Conservation (phyloP, 1,140 invertebrate species). For the Cecropterus lyciades region DNA sequence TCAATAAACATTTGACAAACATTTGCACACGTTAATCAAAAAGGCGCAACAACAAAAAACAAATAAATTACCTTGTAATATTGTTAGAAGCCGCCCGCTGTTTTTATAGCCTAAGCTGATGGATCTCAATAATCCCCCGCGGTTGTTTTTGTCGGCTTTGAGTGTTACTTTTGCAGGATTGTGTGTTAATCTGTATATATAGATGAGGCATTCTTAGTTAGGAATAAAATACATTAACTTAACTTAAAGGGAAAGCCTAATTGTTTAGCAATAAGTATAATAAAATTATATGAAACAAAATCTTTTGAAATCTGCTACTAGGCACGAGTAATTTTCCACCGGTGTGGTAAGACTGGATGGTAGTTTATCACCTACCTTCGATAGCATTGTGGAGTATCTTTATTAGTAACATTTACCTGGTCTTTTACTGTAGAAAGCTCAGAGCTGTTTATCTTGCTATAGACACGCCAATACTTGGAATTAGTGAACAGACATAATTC, state of each 20-base stretch:
- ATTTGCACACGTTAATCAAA: not conserved
- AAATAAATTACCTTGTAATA: slow-evolving; percentile 31
- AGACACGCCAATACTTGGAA: no score
- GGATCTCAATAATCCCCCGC: slow-evolving; percentile 29
- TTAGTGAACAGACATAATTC: no score
- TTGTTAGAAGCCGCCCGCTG: slow-evolving; percentile 24
- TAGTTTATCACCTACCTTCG: no score
- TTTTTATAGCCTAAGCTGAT: slow-evolving; percentile 32
- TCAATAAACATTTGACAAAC: not conserved
- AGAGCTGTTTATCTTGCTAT: no score
- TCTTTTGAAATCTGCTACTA: no score
- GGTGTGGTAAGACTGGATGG: no score
- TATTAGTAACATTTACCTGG: no score
- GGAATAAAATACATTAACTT: not conserved
- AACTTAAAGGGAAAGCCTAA: not conserved
- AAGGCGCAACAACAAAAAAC: slow-evolving; percentile 3
- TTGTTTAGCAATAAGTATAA: no score
- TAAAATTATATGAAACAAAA: no score
- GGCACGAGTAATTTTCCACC: no score
- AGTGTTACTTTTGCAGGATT: not conserved
- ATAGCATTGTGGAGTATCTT: no score
- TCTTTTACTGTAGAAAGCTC: no score
- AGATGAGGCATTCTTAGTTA: not conserved
- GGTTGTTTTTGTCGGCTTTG: slow-evolving; percentile 30
- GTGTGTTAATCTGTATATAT: not conserved